These are phyloP conservation scores for Seira musarum DNA, from an alignment of 2,888 invertebrate genomes.

Conservation along the genomic window DNA sequence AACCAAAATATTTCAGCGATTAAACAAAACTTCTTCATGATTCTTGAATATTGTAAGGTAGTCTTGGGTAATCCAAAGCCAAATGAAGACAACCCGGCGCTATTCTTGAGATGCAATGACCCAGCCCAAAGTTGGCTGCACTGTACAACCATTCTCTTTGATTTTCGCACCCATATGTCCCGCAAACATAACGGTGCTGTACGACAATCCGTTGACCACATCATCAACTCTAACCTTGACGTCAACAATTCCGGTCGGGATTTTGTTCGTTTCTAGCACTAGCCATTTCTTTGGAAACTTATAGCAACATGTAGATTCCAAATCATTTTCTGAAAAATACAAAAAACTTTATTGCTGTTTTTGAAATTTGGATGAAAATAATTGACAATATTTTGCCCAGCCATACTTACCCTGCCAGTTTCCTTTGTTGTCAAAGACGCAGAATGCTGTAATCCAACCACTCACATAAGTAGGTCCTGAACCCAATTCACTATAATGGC, in stretches of 20 bases:
- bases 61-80: no score
- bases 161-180: constrained; percentile 54
- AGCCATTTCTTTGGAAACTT: constrained; percentile 41
- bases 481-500: constrained; percentile 33
- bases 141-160: constrained; percentile 20
- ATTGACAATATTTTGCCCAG: no score
- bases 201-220: constrained; percentile 23
- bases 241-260: constrained; percentile 53
- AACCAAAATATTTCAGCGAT: no score
- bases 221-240: constrained; percentile 50
- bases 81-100: no score
- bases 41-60: no score
- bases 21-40: no score
- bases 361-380: neutral
- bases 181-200: constrained; percentile 50
- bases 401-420: constrained; percentile 34
- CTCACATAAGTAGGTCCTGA: constrained; percentile 41
- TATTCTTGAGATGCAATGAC: no score
- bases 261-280: constrained; percentile 24
- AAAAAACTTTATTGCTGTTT: no score
- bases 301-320: no score
- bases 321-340: no score
- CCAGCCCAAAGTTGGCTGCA: constrained; percentile 55
- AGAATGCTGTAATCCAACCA: constrained; percentile 61
- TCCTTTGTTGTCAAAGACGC: constrained; percentile 55